Evolutionary conservation across 2,888 invertebrate species (phyloP).

Genomic region (Crepidodera aurea): DNA sequence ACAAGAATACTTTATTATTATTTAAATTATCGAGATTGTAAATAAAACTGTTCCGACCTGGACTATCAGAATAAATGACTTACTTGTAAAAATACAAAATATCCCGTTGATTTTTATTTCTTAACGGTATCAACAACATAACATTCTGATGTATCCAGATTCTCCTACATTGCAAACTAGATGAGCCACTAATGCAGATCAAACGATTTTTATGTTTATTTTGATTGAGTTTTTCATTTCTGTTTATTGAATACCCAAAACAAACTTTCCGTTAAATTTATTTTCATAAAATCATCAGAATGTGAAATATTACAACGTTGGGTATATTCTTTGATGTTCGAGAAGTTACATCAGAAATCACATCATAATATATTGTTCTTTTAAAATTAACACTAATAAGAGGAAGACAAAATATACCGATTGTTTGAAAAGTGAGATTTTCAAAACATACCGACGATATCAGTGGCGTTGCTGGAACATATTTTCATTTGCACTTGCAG

Average conservation of each 20-base stretch:
- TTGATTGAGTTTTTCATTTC: not conserved
- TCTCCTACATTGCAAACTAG: too few species aligned
- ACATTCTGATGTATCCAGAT: too few species aligned
- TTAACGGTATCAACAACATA: too few species aligned
- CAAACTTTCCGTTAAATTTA: conserved; percentile 19
- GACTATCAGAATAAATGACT: too few species aligned
- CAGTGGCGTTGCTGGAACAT: too few species aligned
- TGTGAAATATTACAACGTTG: conserved; percentile 17
- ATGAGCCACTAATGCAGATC: not conserved
- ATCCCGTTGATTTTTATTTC: too few species aligned
- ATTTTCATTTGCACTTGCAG: too few species aligned
- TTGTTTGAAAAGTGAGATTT: not conserved
- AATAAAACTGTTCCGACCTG: too few species aligned
- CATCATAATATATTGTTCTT: not conserved
- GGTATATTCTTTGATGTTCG: conserved; percentile 21
- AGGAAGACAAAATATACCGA: not conserved
- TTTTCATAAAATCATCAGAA: conserved; percentile 21
- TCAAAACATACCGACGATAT: too few species aligned
- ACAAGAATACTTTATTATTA: too few species aligned
- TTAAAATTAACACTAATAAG: conserved; percentile 5
- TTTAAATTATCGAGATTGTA: too few species aligned
- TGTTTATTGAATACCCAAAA: conserved; percentile 15
- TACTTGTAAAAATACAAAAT: too few species aligned
- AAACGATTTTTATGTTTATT: not conserved
- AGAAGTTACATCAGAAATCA: not conserved